Evolutionary conservation across 1,140 invertebrate genomes (phyloP), one percentile per base, ranked within the genome.

Genomic region (Habropoda laboriosa): DNA sequence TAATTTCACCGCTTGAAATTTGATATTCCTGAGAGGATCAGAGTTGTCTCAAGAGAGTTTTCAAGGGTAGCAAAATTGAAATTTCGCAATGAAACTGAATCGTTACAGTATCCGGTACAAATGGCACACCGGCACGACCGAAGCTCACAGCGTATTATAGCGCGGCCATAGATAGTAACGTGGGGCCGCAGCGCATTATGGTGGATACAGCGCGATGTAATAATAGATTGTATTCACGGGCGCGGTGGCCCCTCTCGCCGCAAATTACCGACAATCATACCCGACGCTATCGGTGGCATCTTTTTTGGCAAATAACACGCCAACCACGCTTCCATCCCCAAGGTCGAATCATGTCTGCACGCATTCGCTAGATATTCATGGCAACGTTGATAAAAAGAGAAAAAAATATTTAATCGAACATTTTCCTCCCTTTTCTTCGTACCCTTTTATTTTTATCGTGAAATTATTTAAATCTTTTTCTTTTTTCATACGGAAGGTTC

Each of bases 201-300:
- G 60, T 78, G 76, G 67, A 68, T 68, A 79, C 47, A 51, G 64
- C 16, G 61, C 77, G 80, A 86, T 86, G 86, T 89, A 89, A 89
- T 89, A 89, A 89, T 88, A 87, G 88, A 89, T 88, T 82, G 78
- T 79, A 87, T 86, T 86, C 71, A 77, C 71, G 77, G 72, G 49
- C 49, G 58, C 10, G 51, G 82, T 63, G 49, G 79, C 49, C 74
- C 67, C 60, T 71, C 77, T 68, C 45, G 86, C 77, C 86, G 82
- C 87, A 88, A 90, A 89, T 90, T 90, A 84, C 79, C 74, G 66
- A 89, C 84, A 87, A 90, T 88, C 87, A 87, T 83, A 67, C 58
- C 58, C 66, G 51, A 58, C 70, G 75, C 86, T 87, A 89, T 89
- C 85, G 85, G 73, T 70, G 68, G 72, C 66, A 85, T 89, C 87